Conservation (phyloP, 2,797 vertebrate genomes). For the Siniperca obscura region DNA sequence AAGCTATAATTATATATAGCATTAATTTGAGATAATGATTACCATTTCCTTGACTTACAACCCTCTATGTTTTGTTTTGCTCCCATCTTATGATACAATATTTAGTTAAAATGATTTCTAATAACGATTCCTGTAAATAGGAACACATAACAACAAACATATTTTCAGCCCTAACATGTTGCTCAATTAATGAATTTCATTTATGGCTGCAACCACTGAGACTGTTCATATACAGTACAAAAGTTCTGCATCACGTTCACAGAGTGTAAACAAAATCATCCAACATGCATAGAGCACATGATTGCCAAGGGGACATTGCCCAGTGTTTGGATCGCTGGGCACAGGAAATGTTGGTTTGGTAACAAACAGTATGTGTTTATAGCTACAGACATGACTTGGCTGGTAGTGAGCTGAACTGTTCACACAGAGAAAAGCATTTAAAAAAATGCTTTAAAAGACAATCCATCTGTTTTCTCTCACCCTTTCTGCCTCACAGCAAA, state of each 20-base stretch:
- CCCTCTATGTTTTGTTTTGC: not conserved
- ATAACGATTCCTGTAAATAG: not conserved
- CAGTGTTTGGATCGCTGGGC: constrained; percentile 33
- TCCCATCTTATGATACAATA: not conserved
- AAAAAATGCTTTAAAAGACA: constrained; percentile 40
- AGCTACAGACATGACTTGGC: constrained; percentile 33
- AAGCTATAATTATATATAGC: not conserved
- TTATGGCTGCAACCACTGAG: constrained; percentile 1
- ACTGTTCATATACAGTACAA: not conserved
- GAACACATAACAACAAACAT: not conserved
- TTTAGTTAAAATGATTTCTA: not conserved
- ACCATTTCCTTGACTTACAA: not conserved
- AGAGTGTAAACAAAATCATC: constrained; percentile 24
- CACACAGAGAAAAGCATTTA: constrained; percentile 42
- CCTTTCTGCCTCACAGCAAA: constrained; percentile 27
- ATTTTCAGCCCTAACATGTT: not conserved
- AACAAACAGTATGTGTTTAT: constrained; percentile 55
- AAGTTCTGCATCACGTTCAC: not conserved
- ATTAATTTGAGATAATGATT: constrained; percentile 4
- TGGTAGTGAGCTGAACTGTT: constrained; percentile 43
- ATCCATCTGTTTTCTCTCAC: constrained; percentile 68
- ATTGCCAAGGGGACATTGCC: constrained; percentile 10
- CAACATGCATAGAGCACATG: constrained; percentile 27
- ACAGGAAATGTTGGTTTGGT: constrained; percentile 38
- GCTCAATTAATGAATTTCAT: not conserved